Percentiles rank a stretch among this genome's conserved stretches.
phyloP scores from a whole-genome alignment of 2,888 invertebrate genomes.

The Lordiphosa fenestrarum region DNA sequence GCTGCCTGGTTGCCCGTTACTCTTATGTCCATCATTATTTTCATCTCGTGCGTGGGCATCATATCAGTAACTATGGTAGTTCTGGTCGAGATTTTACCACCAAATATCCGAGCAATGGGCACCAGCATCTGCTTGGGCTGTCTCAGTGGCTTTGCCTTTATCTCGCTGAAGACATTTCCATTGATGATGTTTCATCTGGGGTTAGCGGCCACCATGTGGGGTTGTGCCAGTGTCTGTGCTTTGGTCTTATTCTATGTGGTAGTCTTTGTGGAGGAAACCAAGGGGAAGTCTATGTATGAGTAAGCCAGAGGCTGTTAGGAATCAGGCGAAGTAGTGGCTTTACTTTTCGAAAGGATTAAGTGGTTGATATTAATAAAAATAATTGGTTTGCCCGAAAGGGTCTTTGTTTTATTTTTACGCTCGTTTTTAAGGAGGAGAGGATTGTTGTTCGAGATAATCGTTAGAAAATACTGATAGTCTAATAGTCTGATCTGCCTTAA shows the following conservation, averaged over 20 bases:
- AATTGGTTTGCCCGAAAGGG: too few species aligned
- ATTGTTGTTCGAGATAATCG: too few species aligned
- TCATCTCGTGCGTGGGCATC: slow-evolving; percentile 69
- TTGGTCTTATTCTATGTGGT: slow-evolving; percentile 66
- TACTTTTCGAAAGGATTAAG: too few species aligned
- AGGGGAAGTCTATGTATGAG: slow-evolving; percentile 61
- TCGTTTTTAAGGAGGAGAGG: too few species aligned
- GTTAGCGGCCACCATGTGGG: slow-evolving; percentile 70
- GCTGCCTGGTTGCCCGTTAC: slow-evolving; percentile 63
- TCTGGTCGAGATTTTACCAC: slow-evolving; percentile 71
- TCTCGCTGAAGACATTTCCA: slow-evolving; percentile 63
- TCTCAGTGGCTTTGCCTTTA: slow-evolving; percentile 61
- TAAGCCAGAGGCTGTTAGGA: slow-evolving; percentile 10
- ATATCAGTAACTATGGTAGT: slow-evolving; percentile 68
- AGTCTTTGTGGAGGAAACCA: slow-evolving; percentile 72
- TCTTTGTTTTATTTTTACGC: too few species aligned
- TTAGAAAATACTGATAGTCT: too few species aligned
- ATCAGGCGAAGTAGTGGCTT: too few species aligned
- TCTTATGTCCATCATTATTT: slow-evolving; percentile 69
- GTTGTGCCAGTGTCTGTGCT: slow-evolving; percentile 53
- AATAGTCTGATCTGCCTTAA: too few species aligned
- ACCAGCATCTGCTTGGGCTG: slow-evolving; percentile 57
- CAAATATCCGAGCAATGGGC: slow-evolving; percentile 62
- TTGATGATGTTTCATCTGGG: slow-evolving; percentile 58
- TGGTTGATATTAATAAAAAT: too few species aligned